phyloP scores from a whole-genome alignment of 2,888 invertebrate genomes.

The Lamellibrachia satsuma region DNA sequence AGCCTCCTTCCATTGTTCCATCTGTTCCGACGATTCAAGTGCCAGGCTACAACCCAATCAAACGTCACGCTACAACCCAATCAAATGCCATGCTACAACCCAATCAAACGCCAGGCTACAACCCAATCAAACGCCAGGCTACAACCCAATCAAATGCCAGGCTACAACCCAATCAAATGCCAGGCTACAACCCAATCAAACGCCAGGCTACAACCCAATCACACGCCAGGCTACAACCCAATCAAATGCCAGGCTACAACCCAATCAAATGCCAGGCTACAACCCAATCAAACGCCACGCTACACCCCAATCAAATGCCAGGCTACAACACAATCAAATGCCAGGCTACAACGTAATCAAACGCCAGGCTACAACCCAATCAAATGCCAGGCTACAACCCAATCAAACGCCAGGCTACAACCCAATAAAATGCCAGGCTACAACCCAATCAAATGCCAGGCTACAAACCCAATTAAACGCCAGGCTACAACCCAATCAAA shows the following conservation, averaged over 20 bases:
- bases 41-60: conserved; percentile 47
- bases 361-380: not conserved
- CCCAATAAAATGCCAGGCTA: not conserved
- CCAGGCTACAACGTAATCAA: not conserved
- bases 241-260: not conserved
- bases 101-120: not conserved
- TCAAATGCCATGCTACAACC: not conserved
- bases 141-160: not conserved
- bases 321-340: not conserved
- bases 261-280: not conserved
- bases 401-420: not conserved
- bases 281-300: not conserved
- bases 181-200: not conserved
- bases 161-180: not conserved
- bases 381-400: not conserved
- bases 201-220: not conserved
- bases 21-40: conserved; percentile 56
- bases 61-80: not conserved
- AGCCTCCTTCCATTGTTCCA: conserved; percentile 58
- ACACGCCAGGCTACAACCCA: not conserved
- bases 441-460: not conserved
- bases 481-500: not conserved
- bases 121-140: not conserved
- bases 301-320: not conserved
- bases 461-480: not conserved